Conservation (phyloP, 2,113 vertebrate genomes). For the Lethenteron reissneri region DNA sequence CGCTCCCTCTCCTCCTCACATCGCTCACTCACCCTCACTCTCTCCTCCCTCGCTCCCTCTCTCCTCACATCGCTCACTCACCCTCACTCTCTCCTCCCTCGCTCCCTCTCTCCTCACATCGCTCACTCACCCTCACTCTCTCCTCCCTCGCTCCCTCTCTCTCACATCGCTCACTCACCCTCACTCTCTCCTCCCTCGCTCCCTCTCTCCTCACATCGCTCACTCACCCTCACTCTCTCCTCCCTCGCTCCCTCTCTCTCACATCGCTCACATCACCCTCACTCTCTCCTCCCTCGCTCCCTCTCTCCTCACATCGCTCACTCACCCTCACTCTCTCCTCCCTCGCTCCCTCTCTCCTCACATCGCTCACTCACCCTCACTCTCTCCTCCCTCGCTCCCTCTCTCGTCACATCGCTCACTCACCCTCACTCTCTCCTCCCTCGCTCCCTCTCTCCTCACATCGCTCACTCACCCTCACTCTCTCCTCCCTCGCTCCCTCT, state of each 20-base stretch:
- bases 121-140: neutral
- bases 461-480: neutral
- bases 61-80: neutral
- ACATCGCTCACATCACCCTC: neutral
- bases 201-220: neutral
- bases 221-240: neutral
- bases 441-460: neutral
- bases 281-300: neutral
- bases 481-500: neutral
- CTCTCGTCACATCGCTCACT: neutral
- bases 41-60: neutral
- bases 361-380: neutral
- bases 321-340: neutral
- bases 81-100: neutral
- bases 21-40: neutral
- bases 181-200: neutral
- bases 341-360: neutral
- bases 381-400: neutral
- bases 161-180: neutral
- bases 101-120: neutral
- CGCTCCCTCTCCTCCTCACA: neutral
- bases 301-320: neutral
- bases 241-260: too few species aligned
- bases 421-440: neutral
- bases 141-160: neutral